Base-by-base conservation (phyloP, 2,888 invertebrate genomes). In the Drosophila kuntzei region DNA sequence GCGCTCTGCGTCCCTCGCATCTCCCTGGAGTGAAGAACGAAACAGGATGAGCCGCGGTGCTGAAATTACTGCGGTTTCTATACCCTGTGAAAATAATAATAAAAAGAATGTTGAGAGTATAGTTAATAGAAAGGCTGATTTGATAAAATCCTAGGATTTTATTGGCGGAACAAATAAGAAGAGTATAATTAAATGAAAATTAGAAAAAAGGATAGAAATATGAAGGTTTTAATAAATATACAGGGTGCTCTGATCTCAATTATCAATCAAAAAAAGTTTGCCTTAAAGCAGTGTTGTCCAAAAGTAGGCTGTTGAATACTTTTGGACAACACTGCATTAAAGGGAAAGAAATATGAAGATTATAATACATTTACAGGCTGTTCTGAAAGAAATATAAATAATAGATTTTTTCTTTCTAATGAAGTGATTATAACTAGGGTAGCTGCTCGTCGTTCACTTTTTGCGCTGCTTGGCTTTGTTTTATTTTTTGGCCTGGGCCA, bases 31-130 rank as follows among this genome's bases (percentile, higher is more conserved):
- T 25, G n/a, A 36, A 14, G 29, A 20, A 60, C 32, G 50, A 69
- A 80, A 77, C 81, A 87, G 83, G 80, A 85, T 82, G 73, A 85
- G 78, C 71, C 69, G 85, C 68, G 71, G 16, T 67, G 71, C 79
- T 70, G 44, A 83, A 81, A 79, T 78, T 75, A 63, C 70, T 83
- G 87, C 65, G 87, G 87, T 78, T 84, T 64, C 11, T 0, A 71
- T 67, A 71, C 76, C 67, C 71, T 63, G 27, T 37, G 27, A 12
- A 46, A 22, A 5, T 1, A 12, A n/a, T 0, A 12, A 3, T 0
- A 7, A 11, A 2, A n/a, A 12, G 25, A 18, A 1, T 20, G 4
- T 12, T 12, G 18, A 54, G 6, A 16, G 14, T 8, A n/a, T 22
- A n/a, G n/a, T 14, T 36, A 14, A 2, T 2, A 8, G 1, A 36